Conservation (phyloP, 2,113 vertebrate genomes). For the Anser brachyrhynchus region DNA sequence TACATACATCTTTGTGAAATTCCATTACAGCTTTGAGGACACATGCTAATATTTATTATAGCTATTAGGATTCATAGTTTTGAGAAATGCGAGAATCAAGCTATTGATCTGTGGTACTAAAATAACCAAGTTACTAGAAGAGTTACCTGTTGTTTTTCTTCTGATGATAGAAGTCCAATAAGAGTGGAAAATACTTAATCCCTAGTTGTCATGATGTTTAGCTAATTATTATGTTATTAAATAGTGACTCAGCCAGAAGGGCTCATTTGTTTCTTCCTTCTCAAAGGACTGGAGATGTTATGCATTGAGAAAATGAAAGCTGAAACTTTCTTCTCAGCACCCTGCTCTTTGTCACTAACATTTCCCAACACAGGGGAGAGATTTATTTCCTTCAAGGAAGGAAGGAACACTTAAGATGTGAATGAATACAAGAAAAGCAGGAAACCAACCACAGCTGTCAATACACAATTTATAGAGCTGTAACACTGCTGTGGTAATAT, state of each 20-base stretch:
- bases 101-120: neutral
- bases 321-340: slow-evolving; percentile 21
- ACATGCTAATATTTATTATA: slow-evolving; percentile 25
- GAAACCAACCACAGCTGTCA: neutral
- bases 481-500: neutral
- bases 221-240: slow-evolving; percentile 46
- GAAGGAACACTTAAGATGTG: neutral
- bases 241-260: slow-evolving; percentile 17
- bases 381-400: slow-evolving; percentile 5
- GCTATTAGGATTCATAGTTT: slow-evolving; percentile 1
- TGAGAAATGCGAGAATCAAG: slow-evolving; percentile 35
- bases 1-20: neutral
- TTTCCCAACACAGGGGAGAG: neutral
- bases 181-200: slow-evolving; percentile 37
- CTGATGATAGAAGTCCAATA: neutral
- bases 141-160: slow-evolving; percentile 26
- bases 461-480: neutral
- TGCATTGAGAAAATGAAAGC: neutral
- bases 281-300: neutral
- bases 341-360: neutral
- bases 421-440: slow-evolving; percentile 18
- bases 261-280: slow-evolving; percentile 27
- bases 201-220: neutral
- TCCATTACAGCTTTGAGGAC: neutral
- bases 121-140: slow-evolving; percentile 32